phyloP scores from a whole-genome alignment of 2,797 vertebrate species.

The Oreochromis mossambicus region DNA sequence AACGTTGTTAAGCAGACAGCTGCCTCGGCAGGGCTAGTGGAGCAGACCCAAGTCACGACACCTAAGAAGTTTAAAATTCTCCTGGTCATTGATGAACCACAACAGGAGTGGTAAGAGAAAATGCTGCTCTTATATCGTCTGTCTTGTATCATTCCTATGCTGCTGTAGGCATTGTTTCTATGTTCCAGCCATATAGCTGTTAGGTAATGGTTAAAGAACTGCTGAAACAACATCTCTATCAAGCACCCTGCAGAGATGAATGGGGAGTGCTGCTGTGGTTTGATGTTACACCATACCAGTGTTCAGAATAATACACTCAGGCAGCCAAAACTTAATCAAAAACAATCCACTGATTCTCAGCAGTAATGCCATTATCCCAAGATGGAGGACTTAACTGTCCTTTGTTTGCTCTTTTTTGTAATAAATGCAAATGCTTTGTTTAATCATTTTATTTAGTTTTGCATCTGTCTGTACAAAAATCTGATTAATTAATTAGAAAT shows the following conservation, averaged over 20 bases:
- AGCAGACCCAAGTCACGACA: constrained; percentile 80
- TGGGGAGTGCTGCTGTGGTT: constrained; percentile 25
- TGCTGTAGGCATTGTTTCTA: not conserved
- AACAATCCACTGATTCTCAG: constrained; percentile 2
- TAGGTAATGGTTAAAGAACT: constrained; percentile 10
- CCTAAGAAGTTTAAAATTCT: constrained; percentile 91
- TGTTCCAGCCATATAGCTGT: not conserved
- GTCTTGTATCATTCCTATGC: not conserved
- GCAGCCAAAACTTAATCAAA: not conserved
- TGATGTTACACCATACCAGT: constrained; percentile 2
- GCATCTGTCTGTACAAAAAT: not conserved
- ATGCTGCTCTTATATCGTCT: not conserved
- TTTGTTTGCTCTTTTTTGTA: not conserved
- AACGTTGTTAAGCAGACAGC: constrained; percentile 97
- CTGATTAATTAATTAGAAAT: not conserved
- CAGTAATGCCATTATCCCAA: constrained; percentile 17
- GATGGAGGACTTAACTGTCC: constrained; percentile 8
- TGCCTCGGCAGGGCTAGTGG: constrained; percentile 90
- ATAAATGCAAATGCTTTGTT: not conserved
- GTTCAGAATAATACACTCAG: not conserved
- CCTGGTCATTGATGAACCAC: constrained; percentile 89
- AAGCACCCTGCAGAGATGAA: constrained; percentile 33
- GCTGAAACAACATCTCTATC: constrained; percentile 15
- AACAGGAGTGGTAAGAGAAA: constrained; percentile 89
- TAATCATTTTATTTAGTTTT: not conserved